Base-by-base conservation (phyloP, 2,797 vertebrate species). In the Xerus rutilus region DNA sequence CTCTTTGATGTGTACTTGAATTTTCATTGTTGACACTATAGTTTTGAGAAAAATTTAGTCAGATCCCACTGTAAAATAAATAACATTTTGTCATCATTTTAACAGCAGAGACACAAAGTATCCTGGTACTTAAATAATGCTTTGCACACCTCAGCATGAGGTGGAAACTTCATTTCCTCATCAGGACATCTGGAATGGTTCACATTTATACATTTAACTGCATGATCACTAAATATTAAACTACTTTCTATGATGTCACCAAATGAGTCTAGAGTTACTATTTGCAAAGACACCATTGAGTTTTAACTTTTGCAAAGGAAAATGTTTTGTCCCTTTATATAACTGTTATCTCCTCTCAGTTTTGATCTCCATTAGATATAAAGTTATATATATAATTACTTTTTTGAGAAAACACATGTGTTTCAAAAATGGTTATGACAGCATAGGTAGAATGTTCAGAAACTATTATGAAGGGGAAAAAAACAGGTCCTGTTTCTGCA, bases 401-500 rank as follows among this genome's bases (percentile, higher is more conserved):
- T 49, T 52, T 49, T 47, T 12, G 21, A 15, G 8, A 62, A 21
- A 47, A 49, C 13, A 13, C 18, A 30, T 76, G 12, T 85, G 7
- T 69, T 85, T 84, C 10, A 18, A 69, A 43, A 4, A 69, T 59
- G 23, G 0, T n/a, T 67, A 45, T 67, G 18, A 35, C 11, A 25
- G 2, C 28, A 10, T 39, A 20, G 9, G 7, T 20, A 5, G 30
- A 74, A 88, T 28, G 1, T 54, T 52, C 23, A 45, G 45, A 88
- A 57, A 39, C 35, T 28, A 88, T 30, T 30, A 77, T 30, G 15
- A 73, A 70, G 28, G 12, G 64, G 23, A 35, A 8, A 32, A 9
- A 47, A 3, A 39, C 6, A 30, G 9, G 0, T 11, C 14, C 7
- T 30, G 0, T 30, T 45, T 32, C 4, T 10, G 45, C 21, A 35